Evolutionary conservation across 2,888 invertebrate genomes (phyloP), one percentile per base, ranked within the genome.

Genomic region (Eristalis intricaria): DNA sequence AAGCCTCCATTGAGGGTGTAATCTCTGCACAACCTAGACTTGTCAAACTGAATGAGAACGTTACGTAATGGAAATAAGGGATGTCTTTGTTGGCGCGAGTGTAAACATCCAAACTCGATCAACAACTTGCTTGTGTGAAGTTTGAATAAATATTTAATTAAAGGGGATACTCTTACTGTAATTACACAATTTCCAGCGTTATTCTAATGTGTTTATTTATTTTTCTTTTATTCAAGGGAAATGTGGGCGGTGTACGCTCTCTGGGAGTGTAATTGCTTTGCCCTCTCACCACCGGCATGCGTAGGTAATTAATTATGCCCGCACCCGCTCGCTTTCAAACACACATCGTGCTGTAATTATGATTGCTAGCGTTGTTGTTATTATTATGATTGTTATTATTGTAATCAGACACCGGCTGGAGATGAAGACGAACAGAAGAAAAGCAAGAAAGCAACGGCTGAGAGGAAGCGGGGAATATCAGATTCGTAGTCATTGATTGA

Each of bases 241-340:
- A 74, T 66, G 77, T 75, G 74, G 81, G 77, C 81, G 80, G 64
- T 40, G 40, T 23, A 26, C 38, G 77, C 68, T 64, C 56, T 40
- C 50, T 19, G 60, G 15, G 35, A 40, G 66, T 76, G 66, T 86
- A 87, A 87, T 80, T 76, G 74, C 68, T 64, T 65, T 79, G 77
- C 61, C 75, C 69, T 64, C 68, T 66, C 66, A 71, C 66, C 66
- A 76, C 83, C 75, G 79, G 71, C 79, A 84, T 77, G 79, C 64
- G 70, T 84, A 80, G 58, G 84, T 80, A 80, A 87, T 84, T 79
- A 73, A 84, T 87, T 73, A 84, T 73, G 29, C 71, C 82, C 73
- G 75, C 83, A 76, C 84, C 84, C 84, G 78, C 64, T 79, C 79
- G 35, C 79, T 71, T 73, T 76, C 64, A 73, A 79, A 69, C 32